Percentiles rank a stretch among this genome's conserved stretches.
These are phyloP conservation scores for Drosophila saltans DNA, from an alignment of 1,140 invertebrate species.

Conservation along the genomic window DNA sequence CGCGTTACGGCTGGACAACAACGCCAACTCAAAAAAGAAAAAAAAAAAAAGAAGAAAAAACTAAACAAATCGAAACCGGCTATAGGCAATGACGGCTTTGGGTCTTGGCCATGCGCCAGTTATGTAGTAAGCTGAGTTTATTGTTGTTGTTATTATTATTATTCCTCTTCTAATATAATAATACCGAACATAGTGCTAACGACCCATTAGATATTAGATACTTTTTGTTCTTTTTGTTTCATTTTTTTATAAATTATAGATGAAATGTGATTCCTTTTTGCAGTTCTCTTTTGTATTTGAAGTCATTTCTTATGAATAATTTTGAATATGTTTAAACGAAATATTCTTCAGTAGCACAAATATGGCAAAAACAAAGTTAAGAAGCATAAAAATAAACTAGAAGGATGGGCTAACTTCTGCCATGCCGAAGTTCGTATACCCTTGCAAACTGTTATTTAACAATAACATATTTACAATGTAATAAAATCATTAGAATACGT, in stretches of 20 bases:
- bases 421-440: too few relatives aligned
- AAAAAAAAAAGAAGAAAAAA: too few relatives aligned
- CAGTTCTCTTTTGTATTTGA: conserved; percentile 15
- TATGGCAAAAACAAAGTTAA: conserved; percentile 10
- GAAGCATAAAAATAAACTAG: neutral
- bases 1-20: conserved; percentile 20
- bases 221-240: conserved; percentile 30
- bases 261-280: conserved; percentile 35
- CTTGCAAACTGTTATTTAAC: too few relatives aligned
- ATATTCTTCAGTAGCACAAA: conserved; percentile 15
- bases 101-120: conserved; percentile 65
- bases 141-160: conserved; percentile 21
- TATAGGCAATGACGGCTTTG: conserved; percentile 32
- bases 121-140: conserved; percentile 20
- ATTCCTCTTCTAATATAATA: conserved; percentile 63
- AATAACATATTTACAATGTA: too few relatives aligned
- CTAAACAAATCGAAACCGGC: conserved; percentile 46
- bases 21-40: conserved; percentile 16
- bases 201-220: conserved; percentile 45
- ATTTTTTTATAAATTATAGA: neutral
- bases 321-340: neutral
- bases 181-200: conserved; percentile 55
- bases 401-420: too few relatives aligned
- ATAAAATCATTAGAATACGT: too few relatives aligned
- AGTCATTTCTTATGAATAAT: conserved; percentile 10